Evolutionary conservation across 2,113 vertebrate genomes (phyloP), one percentile per base, ranked within the genome.

Genomic region (Carassius carassius): DNA sequence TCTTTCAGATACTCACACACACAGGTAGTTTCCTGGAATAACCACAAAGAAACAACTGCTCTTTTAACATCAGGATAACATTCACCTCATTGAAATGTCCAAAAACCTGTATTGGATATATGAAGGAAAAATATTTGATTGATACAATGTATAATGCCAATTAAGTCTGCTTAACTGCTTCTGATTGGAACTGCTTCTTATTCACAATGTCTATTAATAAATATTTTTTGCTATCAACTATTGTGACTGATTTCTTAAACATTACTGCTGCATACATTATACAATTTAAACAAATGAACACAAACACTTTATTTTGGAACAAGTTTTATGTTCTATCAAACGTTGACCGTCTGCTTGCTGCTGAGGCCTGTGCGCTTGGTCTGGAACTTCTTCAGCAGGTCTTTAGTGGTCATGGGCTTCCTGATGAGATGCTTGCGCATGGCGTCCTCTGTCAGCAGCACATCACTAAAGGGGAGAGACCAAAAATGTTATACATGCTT

Each of bases 381-480:
- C 94, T 98, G 97, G 93, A 98, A 98, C 90, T 98, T 98, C 90
- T 98, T 98, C 91, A 98, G 93, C 87, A 98, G 91, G 92, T 98
- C 97, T 91, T 98, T 98, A 51, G 97, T 98, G 86, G 97, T 98
- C 97, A 98, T 98, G 60, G 97, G 97, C 90, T 98, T 98, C 12
- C 97, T 94, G 25, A 97, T 97, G 87, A 98, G 92, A 91, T 98
- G 98, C 32, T 97, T 94, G 2, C 97, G 94, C 23, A 98, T 97
- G 0, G 97, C 97, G 0, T 98, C 97, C 88, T 98, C 97, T 0
- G 96, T 98, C 78, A 98, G 93, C 92, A 96, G 96, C 86, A 98
- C 95, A 1, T 98, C 97, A 4, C 97, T 98, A 90, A 6, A 32
- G 37, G 21, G 54, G 17, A 78, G 41, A 62, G 1, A 23, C 32